phyloP scores from a whole-genome alignment of 30 jellyfish, hydroid and myxozoan species.

The Aurelia sp. region DNA sequence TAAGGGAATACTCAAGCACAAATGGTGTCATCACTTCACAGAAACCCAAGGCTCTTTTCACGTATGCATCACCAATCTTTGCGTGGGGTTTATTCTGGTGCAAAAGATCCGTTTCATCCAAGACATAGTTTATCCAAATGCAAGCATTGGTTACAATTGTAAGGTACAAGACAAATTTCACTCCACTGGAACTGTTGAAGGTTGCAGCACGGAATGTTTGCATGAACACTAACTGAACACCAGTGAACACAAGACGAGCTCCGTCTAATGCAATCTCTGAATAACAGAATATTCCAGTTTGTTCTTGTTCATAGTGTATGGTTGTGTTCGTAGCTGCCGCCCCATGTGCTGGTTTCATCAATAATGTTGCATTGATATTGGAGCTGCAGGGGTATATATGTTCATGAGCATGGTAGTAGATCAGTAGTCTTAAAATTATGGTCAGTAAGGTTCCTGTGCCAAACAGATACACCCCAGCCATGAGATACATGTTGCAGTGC shows the following conservation, averaged over 20 bases:
- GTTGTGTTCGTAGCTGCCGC: not conserved
- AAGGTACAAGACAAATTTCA: constrained; percentile 28
- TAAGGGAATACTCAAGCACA: constrained; percentile 16
- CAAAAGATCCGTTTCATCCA: constrained; percentile 19
- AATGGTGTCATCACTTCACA: constrained; percentile 14
- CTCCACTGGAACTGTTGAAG: not conserved
- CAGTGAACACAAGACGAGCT: constrained; percentile 35
- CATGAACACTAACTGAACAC: constrained; percentile 29
- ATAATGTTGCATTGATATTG: not conserved
- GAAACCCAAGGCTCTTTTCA: not conserved
- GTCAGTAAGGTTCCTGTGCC: constrained; percentile 62
- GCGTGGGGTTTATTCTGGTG: not conserved
- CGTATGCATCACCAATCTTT: not conserved
- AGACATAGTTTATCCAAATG: constrained; percentile 31
- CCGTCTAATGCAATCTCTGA: constrained; percentile 34
- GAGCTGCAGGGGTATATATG: not conserved
- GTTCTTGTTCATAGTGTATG: not conserved
- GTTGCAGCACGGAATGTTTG: constrained; percentile 60
- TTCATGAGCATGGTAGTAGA: constrained; percentile 52
- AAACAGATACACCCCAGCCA: constrained; percentile 66
- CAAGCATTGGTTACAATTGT: constrained; percentile 51
- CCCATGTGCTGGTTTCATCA: not conserved
- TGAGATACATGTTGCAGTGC: constrained; percentile 44
- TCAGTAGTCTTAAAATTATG: constrained; percentile 12
- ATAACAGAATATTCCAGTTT: constrained; percentile 23